Percentiles rank a stretch among this genome's conserved stretches.
These are phyloP conservation scores for Acrossocheilus fasciatus DNA, from an alignment of 2,797 vertebrate species.

Conservation along the genomic window DNA sequence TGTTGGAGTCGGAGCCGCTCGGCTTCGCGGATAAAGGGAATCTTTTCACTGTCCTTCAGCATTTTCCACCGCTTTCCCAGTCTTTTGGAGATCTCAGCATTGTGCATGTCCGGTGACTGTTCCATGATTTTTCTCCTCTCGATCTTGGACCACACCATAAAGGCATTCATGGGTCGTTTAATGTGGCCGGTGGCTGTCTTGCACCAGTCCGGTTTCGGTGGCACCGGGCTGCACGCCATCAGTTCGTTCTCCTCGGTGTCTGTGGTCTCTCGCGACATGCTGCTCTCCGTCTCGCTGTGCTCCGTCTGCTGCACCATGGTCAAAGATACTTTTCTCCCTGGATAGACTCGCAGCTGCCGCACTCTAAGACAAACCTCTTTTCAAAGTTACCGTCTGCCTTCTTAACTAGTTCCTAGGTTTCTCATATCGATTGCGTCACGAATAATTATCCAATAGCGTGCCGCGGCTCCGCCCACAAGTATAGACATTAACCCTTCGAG, in stretches of 20 bases:
- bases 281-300: slow-evolving; percentile 78
- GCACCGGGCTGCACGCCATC: slow-evolving; percentile 84
- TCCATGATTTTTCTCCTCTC: slow-evolving; percentile 96
- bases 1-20: slow-evolving; percentile 94
- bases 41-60: slow-evolving; percentile 92
- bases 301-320: slow-evolving; percentile 90
- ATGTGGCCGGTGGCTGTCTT: slow-evolving; percentile 90
- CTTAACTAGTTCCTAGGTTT: slow-evolving; percentile 85
- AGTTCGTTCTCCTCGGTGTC: slow-evolving; percentile 87
- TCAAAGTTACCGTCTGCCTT: slow-evolving; percentile 79
- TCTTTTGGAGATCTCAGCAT: slow-evolving; percentile 96
- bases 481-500: slow-evolving; percentile 48
- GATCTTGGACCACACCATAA: slow-evolving; percentile 93
- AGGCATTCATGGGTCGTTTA: slow-evolving; percentile 91
- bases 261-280: slow-evolving; percentile 84
- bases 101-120: slow-evolving; percentile 93
- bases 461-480: slow-evolving; percentile 61
- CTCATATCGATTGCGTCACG: slow-evolving; percentile 77
- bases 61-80: slow-evolving; percentile 95
- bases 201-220: slow-evolving; percentile 90
- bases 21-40: slow-evolving; percentile 94
- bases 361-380: slow-evolving; percentile 60
- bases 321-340: slow-evolving; percentile 32
- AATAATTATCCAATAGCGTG: slow-evolving; percentile 77
- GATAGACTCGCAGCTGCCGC: slow-evolving; percentile 15